Conservation (phyloP, 1,140 invertebrate genomes). For the Drosophila kanapiae region DNA sequence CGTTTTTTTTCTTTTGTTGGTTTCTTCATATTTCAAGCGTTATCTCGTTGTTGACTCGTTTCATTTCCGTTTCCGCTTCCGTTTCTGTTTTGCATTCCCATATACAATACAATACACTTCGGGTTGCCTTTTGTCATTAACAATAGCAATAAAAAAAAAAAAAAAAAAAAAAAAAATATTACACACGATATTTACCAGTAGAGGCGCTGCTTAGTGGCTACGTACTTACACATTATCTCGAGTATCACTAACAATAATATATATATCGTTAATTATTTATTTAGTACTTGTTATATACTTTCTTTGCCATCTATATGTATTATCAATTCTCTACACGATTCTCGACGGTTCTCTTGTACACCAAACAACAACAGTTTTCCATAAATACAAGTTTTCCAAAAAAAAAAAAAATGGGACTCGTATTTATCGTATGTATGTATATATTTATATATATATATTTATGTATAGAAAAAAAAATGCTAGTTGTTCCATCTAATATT, state of each 20-base stretch:
- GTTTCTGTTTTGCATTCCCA: conserved; percentile 1
- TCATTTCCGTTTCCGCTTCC: conserved; percentile 17
- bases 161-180: conserved; percentile 58
- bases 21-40: conserved; percentile 60
- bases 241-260: conserved; percentile 73
- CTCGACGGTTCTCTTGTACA: conserved; percentile 44
- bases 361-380: conserved; percentile 65
- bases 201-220: conserved; percentile 65
- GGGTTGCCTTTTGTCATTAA: conserved; percentile 19
- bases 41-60: conserved; percentile 66
- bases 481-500: conserved; percentile 80
- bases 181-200: conserved; percentile 36
- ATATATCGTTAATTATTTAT: conserved; percentile 68
- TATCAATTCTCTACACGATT: conserved; percentile 65
- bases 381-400: conserved; percentile 63
- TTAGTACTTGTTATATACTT: conserved; percentile 31
- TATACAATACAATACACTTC: conserved; percentile 50
- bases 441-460: conserved; percentile 43
- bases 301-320: conserved; percentile 25
- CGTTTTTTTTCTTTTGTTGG: conserved; percentile 34
- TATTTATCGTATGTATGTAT: conserved; percentile 29
- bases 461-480: conserved; percentile 71
- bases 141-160: conserved; percentile 21
- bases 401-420: conserved; percentile 53
- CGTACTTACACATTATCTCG: conserved; percentile 62